Conservation (phyloP, 2,797 vertebrate species). For the Carduelis carduelis region DNA sequence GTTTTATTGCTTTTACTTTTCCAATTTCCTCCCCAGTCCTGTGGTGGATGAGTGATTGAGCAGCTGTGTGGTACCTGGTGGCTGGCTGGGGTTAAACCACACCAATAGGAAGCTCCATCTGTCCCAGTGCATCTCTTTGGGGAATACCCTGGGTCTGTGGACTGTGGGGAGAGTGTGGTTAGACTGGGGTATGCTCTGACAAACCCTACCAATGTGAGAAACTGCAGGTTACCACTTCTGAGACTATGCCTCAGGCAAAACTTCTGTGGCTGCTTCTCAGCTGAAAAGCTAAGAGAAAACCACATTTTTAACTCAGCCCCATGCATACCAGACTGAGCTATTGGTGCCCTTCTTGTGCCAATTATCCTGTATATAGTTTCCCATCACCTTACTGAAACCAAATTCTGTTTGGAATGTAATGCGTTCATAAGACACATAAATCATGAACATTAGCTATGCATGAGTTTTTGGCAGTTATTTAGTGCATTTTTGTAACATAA, state of each 20-base stretch:
- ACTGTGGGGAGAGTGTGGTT: not conserved
- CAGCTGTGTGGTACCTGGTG: not conserved
- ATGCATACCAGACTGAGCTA: not conserved
- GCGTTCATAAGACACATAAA: not conserved
- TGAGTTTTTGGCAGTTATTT: not conserved
- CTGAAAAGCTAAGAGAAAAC: not conserved
- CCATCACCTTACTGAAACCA: not conserved
- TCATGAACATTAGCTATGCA: not conserved
- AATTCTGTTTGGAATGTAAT: not conserved
- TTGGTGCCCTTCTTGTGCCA: not conserved
- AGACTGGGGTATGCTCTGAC: accelerated
- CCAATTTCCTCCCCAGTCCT: not conserved
- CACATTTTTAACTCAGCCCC: not conserved
- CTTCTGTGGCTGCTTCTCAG: not conserved
- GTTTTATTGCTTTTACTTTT: not conserved
- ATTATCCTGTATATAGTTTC: not conserved
- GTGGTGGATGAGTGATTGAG: not conserved
- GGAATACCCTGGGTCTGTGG: not conserved
- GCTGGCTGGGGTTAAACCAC: not conserved
- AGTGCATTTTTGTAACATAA: not conserved
- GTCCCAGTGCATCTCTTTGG: not conserved
- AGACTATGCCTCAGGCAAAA: not conserved
- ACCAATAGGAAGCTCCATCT: not conserved
- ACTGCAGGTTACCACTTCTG: not conserved
- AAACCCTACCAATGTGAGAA: not conserved